Conservation (phyloP, 23 tunicate species). For the Halocynthia aurantium region DNA sequence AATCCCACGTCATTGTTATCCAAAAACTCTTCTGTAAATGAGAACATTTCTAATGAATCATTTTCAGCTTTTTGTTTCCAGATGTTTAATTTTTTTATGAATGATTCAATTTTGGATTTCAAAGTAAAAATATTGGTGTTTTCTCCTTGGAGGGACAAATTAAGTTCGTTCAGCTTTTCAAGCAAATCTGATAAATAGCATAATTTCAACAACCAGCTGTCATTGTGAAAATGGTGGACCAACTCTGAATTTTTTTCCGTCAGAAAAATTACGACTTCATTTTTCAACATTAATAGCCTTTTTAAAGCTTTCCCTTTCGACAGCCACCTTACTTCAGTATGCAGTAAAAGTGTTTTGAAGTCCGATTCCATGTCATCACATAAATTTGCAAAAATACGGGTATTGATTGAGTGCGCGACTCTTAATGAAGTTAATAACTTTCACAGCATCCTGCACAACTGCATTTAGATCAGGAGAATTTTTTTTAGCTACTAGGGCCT, state of each 20-base stretch:
- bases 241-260: conserved; percentile 34
- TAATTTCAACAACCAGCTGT: conserved; percentile 37
- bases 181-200: conserved; percentile 52
- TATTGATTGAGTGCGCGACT: conserved; percentile 48
- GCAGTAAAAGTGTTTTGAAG: conserved; percentile 30
- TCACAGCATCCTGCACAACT: conserved; percentile 38
- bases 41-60: no score
- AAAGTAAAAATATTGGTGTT: no score
- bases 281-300: conserved; percentile 47
- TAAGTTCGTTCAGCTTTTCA: conserved; percentile 43
- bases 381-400: conserved; percentile 43
- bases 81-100: no score
- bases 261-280: conserved; percentile 42
- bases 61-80: no score
- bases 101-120: no score
- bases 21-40: no score
- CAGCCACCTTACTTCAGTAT: conserved; percentile 50
- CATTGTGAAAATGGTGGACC: conserved; percentile 41
- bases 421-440: conserved; percentile 25
- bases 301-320: conserved; percentile 40
- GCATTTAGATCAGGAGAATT: conserved; percentile 15
- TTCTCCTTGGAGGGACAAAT: conserved; percentile 48
- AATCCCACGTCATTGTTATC: no score
- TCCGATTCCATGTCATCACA: conserved; percentile 47
- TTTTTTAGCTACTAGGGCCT: conserved; percentile 33